These are phyloP conservation scores for Theristicus caerulescens DNA, from an alignment of 2,113 vertebrate genomes.

Conservation along the genomic window DNA sequence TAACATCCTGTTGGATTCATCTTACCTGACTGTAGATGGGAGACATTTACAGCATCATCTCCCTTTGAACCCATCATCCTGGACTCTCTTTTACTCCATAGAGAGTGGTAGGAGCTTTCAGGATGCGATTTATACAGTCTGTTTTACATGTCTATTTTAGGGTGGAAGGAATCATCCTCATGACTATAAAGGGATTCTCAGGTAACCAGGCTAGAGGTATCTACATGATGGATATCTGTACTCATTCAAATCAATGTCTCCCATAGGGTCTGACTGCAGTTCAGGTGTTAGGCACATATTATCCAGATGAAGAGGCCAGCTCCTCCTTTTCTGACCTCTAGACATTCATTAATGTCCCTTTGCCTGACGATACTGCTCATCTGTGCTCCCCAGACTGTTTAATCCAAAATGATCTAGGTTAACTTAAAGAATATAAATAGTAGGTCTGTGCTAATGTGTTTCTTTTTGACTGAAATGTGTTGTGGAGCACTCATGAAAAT, in stretches of 20 bases:
- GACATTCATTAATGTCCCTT: not conserved
- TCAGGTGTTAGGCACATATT: not conserved
- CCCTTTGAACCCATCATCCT: not conserved
- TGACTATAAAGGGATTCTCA: not conserved
- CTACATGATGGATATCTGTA: not conserved
- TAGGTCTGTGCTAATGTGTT: not conserved
- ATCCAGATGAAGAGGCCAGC: not conserved
- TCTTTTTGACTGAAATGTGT: not conserved
- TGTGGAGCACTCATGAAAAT: rapidly evolving
- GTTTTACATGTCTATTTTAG: not conserved
- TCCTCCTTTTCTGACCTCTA: not conserved
- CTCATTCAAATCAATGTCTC: not conserved
- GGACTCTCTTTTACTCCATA: not conserved
- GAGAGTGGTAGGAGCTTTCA: not conserved
- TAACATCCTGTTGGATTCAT: not conserved
- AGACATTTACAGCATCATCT: not conserved
- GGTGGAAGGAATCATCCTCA: not conserved
- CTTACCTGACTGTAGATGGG: not conserved
- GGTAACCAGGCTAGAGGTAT: not conserved
- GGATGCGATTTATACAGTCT: not conserved
- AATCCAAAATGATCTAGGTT: not conserved
- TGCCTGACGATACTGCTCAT: rapidly evolving
- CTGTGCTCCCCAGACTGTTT: not conserved
- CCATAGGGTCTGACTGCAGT: not conserved
- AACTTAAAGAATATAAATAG: not conserved